Base-by-base conservation (phyloP, 2,888 invertebrate species). In the Lasioglossum leucozonium region DNA sequence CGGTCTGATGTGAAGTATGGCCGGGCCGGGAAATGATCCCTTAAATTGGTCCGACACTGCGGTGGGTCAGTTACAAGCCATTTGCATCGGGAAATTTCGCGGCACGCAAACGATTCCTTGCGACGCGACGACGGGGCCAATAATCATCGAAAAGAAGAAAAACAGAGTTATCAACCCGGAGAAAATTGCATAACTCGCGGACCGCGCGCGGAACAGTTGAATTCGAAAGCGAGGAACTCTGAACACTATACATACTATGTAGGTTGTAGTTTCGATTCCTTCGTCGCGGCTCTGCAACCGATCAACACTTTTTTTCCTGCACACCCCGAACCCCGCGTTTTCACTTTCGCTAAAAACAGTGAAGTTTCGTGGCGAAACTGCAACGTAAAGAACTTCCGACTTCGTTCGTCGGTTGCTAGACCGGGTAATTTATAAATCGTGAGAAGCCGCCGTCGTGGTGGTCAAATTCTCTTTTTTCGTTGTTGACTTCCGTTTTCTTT, bases 11-110 rank as follows among this genome's bases (percentile, higher is more conserved):
- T 91, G 92, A 90, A 87, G 90, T 91, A 93, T 90, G 90, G 91
- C 91, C 90, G 90, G 88, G 90, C 91, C 86, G 91, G 93, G 93
- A 94, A 94, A 94, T 93, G 94, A 93, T 93, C 94, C 94, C 92
- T 94, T 93, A 94, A 94, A 94, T 94, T 94, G 94, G 94, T 89
- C 93, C 91, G 85, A 91, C 93, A 89, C 93, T 93, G 94, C 93
- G 94, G 94, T 94, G 94, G 94, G 94, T 93, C 93, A 93, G 93
- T 93, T 90, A 92, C 92, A 91, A 91, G 86, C 89, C 93, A 93
- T 93, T 93, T 92, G 89, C 92, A 85, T 84, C 89, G 90, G 87
- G 86, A 91, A 88, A 87, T 87, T 75, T 85, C 85, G 89, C 88
- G 84, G 79, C 79, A 85, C 84, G 84, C 82, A 73, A 51, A 62